A percentile compares a stretch with the other conserved stretches of the same genome.
phyloP scores from a whole-genome alignment of 1,140 invertebrate species.

The Drosophila repletoides region DNA sequence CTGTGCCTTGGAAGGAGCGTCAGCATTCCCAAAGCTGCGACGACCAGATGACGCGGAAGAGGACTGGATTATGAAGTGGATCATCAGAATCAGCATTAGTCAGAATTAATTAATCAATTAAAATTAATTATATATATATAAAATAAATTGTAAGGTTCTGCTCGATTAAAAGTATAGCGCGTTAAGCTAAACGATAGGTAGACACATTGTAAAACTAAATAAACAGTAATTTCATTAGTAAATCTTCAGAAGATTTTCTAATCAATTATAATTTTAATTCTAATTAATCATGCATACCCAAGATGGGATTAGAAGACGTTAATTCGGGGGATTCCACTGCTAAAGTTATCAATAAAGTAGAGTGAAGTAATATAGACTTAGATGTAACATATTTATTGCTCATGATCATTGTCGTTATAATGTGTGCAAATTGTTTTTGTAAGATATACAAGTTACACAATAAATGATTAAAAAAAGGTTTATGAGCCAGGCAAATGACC shows the following conservation, averaged over 20 bases:
- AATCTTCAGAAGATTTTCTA: too few species aligned
- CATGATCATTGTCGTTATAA: constrained; percentile 11
- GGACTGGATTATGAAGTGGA: neutral
- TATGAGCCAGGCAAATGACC: neutral
- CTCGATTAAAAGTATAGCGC: too few species aligned
- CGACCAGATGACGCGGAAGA: constrained; percentile 6
- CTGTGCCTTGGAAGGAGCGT: constrained; percentile 12
- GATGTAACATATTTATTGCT: neutral
- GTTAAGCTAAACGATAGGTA: too few species aligned
- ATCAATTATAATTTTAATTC: too few species aligned
- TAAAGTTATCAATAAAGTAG: constrained; percentile 1
- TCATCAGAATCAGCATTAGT: neutral
- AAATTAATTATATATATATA: neutral
- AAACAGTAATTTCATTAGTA: too few species aligned
- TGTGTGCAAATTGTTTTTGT: constrained; percentile 6
- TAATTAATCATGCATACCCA: too few species aligned
- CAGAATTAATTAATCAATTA: neutral
- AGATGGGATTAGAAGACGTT: too few species aligned
- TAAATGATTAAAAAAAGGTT: constrained; percentile 9
- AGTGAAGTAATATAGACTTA: neutral
- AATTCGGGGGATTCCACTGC: too few species aligned
- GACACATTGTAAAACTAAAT: too few species aligned
- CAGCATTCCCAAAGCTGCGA: constrained; percentile 6
- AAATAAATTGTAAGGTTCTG: too few species aligned
- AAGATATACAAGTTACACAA: constrained; percentile 4